Base-by-base conservation (phyloP, 2,888 invertebrate species). In the Geotrupes spiniger region DNA sequence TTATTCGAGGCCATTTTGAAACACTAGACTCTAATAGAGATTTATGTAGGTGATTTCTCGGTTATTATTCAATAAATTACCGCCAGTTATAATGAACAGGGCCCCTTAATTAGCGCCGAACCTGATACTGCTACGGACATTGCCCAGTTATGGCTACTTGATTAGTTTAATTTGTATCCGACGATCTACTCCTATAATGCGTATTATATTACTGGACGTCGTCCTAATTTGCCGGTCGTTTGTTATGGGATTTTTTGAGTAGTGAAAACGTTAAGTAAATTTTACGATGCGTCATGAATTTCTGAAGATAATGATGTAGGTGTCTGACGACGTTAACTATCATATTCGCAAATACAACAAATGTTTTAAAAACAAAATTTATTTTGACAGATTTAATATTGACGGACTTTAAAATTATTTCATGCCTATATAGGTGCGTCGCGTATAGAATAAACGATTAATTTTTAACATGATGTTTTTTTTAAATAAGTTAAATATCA, bases 1-100 rank as follows among this genome's bases (percentile, higher is more conserved):
- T 65, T 66, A 65, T 62, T 59, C 54, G 60, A 52, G 64, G 60
- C 63, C 65, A 64, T 67, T 65, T 66, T 62, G 67, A 62, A 64
- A 65, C 64, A 63, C 63, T 62, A 63, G 60, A 63, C 58, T 58
- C 64, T 72, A 72, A 72, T 71, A 64, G 70, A 70, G 72, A 72
- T 72, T 71, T 71, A 72, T 69, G 66, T 64, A 66, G 69, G 69
- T 66, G 70, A 71, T 72, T 71, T 68, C 67, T 67, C 63, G 63
- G 70, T 72, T 71, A 72, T 72, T 72, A 70, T 71, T 70, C 72
- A 68, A 70, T 71, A 69, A 71, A 71, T 71, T 70, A 70, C 67
- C 61, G 61, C 61, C 63, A 62, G 64, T 67, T 64, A 68, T 67
- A 70, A 70, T 68, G 66, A 68, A 68, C 66, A 64, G 64, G 62